Conservation (phyloP, 2,888 invertebrate genomes). For the Nymphalis polychloros region DNA sequence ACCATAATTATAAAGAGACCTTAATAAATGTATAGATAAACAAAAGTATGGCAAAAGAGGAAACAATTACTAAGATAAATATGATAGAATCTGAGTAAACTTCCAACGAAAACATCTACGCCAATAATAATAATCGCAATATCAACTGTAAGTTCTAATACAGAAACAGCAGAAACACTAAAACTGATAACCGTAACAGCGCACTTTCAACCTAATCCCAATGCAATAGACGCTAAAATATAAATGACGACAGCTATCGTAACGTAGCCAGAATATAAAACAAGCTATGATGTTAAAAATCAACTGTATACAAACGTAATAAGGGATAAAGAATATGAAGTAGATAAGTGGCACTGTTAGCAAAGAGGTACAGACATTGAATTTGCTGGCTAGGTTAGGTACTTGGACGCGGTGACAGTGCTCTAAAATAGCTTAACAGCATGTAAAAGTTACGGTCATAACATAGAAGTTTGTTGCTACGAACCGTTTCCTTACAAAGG, state of each 20-base stretch:
- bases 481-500: slow-evolving; percentile 25
- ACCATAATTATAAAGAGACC: too few relatives aligned
- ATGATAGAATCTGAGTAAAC: slow-evolving; percentile 33
- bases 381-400: slow-evolving; percentile 28
- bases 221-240: slow-evolving; percentile 21
- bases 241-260: slow-evolving; percentile 3
- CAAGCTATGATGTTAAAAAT: neutral
- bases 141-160: slow-evolving; percentile 37
- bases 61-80: slow-evolving; percentile 38
- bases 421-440: slow-evolving; percentile 33
- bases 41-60: slow-evolving; percentile 11
- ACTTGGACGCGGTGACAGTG: slow-evolving; percentile 32
- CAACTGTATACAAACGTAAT: slow-evolving; percentile 10
- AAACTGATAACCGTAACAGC: slow-evolving; percentile 15
- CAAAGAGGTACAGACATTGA: slow-evolving; percentile 17
- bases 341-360: neutral
- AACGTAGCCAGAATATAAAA: slow-evolving; percentile 4
- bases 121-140: slow-evolving; percentile 42
- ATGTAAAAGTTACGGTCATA: slow-evolving; percentile 33
- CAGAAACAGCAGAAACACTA: slow-evolving; percentile 33
- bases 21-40: neutral
- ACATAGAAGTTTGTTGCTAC: slow-evolving; percentile 14
- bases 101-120: slow-evolving; percentile 31
- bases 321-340: neutral
- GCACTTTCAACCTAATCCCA: slow-evolving; percentile 20